phyloP scores from a whole-genome alignment of 2,797 vertebrate species.

The Hypotaenidia okinawae region DNA sequence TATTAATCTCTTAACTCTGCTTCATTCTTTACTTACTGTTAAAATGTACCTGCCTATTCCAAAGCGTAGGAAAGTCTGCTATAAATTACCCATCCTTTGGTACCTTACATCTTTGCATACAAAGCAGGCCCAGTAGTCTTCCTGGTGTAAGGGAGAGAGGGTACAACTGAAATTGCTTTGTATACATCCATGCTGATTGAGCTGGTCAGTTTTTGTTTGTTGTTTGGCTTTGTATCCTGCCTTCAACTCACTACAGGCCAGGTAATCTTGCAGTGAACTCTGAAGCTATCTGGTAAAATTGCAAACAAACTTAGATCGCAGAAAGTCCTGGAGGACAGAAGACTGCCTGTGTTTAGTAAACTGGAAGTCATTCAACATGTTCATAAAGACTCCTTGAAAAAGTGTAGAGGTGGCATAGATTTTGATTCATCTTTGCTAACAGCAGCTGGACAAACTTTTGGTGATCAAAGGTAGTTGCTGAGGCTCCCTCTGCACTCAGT shows the following conservation, averaged over 20 bases:
- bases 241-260: background rate
- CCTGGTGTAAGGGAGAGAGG: background rate
- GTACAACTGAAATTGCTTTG: background rate
- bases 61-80: background rate
- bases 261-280: background rate
- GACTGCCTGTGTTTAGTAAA: background rate
- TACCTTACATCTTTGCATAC: background rate
- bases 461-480: background rate
- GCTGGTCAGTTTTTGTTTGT: background rate
- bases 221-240: background rate
- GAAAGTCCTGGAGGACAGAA: background rate
- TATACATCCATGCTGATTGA: background rate
- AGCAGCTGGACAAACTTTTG: background rate
- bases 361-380: background rate
- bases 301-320: background rate
- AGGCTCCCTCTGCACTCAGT: background rate
- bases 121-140: background rate
- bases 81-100: background rate
- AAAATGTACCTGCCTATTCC: background rate
- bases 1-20: background rate
- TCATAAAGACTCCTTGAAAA: background rate
- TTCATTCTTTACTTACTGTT: constrained; percentile 19
- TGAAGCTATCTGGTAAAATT: background rate
- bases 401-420: background rate
- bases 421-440: background rate